Base-by-base conservation (phyloP, 2,888 invertebrate species). In the Mystacides longicornis region DNA sequence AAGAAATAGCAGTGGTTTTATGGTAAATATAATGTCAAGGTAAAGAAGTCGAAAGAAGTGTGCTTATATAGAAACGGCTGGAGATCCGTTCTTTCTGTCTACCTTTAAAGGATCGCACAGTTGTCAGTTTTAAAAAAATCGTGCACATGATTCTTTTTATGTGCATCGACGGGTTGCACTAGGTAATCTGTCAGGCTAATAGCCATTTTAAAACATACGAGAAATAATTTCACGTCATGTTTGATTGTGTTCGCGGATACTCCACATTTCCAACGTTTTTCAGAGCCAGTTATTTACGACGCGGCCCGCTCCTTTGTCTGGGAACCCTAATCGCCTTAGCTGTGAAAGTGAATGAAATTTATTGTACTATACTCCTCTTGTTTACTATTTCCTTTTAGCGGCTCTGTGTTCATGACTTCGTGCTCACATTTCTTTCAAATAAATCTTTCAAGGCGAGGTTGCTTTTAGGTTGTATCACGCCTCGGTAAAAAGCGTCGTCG, bases 341-440 rank as follows among this genome's bases (percentile, higher is more conserved):
- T 42, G 58, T 50, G 56, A 58, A 58, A 58, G 58, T 58, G 52
- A 56, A 54, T 58, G 49, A 56, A 58, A 58, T 58, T 55, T 58
- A 58, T 58, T 42, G 58, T 47, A 49, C 53, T 37, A n/a, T n/a
- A n/a, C 56, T 53, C 50, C 52, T 51, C 46, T 54, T 58, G 58
- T 58, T 58, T 56, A 56, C 55, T 56, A 58, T 58, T 56, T 48
- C 51, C 53, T 56, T 56, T 55, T 55, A 58, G 52, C 55, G 52
- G 49, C 52, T 52, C 49, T 47, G 43, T 49, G 50, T 21, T 58
- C 58, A 58, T 58, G 58, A 58, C 52, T 58, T 58, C 58, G 58
- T 58, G 58, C 58, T 58, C 58, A 58, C 52, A 58, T 58, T 58
- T 58, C 58, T 47, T 52, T 47, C 18, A 33, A 37, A 54, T 58